These are phyloP conservation scores for Ichneumoninae sp. DNA, from an alignment of 2,888 invertebrate genomes.

Conservation along the genomic window DNA sequence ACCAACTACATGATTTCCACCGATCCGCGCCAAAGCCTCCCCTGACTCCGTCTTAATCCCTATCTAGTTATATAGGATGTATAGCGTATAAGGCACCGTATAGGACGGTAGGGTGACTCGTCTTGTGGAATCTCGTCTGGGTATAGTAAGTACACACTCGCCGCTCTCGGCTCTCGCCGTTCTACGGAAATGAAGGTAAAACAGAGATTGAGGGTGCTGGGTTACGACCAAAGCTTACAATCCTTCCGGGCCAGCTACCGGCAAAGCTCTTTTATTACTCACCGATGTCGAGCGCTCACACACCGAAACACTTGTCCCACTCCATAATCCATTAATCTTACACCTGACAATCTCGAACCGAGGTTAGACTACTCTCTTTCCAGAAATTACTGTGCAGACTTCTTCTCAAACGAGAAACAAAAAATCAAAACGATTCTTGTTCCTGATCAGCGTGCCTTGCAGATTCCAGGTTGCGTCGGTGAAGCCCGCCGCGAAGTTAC, in stretches of 20 bases:
- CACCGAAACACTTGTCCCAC: conserved; percentile 7
- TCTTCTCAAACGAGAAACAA: not conserved
- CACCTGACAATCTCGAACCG: not conserved
- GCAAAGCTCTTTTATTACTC: conserved; percentile 75
- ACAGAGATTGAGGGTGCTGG: conserved; percentile 48
- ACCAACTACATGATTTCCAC: conserved; percentile 79
- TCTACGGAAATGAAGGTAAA: conserved; percentile 51
- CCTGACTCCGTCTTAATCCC: conserved; percentile 77
- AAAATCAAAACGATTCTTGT: not conserved
- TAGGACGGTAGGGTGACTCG: conserved; percentile 36
- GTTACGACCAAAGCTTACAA: conserved; percentile 67
- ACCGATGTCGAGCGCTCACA: conserved; percentile 32
- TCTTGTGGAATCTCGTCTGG: conserved; percentile 56
- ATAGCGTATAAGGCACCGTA: conserved; percentile 33
- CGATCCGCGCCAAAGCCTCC: conserved; percentile 77
- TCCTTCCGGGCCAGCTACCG: conserved; percentile 72
- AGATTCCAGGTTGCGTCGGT: not conserved
- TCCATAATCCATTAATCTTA: not conserved
- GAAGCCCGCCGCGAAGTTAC: not conserved
- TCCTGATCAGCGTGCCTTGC: not conserved
- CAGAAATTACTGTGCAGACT: not conserved
- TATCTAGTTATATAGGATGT: conserved; percentile 70
- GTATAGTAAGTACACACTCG: conserved; percentile 54
- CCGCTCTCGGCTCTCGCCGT: conserved; percentile 13
- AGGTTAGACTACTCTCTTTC: not conserved